Base-by-base conservation (phyloP, 2,797 vertebrate genomes). In the Microctenopoma steveboyesi region DNA sequence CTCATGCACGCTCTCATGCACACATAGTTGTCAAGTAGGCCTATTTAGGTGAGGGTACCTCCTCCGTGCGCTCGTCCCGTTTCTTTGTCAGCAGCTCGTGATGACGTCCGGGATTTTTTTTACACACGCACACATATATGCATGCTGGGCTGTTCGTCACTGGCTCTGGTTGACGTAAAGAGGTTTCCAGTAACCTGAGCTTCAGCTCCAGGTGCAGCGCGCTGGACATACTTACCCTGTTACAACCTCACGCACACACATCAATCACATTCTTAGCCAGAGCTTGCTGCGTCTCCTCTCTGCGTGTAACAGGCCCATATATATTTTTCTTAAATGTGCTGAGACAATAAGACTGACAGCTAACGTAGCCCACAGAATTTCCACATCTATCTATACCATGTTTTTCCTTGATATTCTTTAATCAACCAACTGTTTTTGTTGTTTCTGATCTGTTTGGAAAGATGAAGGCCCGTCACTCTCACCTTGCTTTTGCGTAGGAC, bases 121-220 rank as follows among this genome's bases (percentile, higher is more conserved):
- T 43, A 57, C 39, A 40, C 52, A 52, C 48, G 65, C 45, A 52
- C 25, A 57, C 16, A 28, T 43, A 54, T 25, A 39, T 53, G 27
- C 50, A 52, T 35, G 64, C 46, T 22, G 52, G n/a, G 13, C 56
- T 16, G 82, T 83, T 73, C 72, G 66, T 83, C 88, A 86, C 46
- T 10, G 42, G 57, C 81, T 48, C 68, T 3, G 39, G 9, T 35
- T 86, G 87, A 87, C 84, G 67, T 84, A 60, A 77, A 82, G 79
- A 75, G 54, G 82, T 83, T 84, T 87, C 76, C 76, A 79, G 89
- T 86, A 88, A 86, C 76, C 69, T 43, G 84, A 86, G 64, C 71
- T 60, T 6, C 30, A 40, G 79, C 52, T 69, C 83, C 89, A 89
- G 88, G 83, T 91, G 85, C 82, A 75, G 58, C 64, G 43, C 59